Conservation (phyloP, 1,140 invertebrate genomes). For the Platorchestia sp. region DNA sequence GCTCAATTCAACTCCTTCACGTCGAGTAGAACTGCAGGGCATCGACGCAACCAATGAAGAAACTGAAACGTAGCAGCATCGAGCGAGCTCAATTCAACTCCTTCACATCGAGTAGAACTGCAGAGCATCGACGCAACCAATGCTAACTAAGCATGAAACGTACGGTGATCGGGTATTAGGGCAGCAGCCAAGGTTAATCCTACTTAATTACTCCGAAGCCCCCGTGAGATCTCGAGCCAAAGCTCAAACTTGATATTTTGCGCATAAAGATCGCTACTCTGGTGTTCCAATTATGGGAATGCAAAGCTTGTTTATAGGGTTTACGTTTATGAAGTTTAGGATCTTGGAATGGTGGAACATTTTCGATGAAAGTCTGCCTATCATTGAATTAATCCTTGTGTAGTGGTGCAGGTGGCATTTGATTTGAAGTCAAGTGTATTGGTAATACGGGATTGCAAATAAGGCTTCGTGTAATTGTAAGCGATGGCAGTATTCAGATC, state of each 20-base stretch:
- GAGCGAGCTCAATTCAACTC: too few relatives aligned
- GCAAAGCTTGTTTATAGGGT: not conserved
- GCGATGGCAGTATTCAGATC: too few relatives aligned
- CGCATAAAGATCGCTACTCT: not conserved
- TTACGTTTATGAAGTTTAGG: not conserved
- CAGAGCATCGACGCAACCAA: not conserved
- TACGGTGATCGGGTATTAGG: not conserved
- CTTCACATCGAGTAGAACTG: not conserved
- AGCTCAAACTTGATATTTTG: not conserved
- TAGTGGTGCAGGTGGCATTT: not conserved
- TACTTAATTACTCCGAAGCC: not conserved
- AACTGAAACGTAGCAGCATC: not conserved
- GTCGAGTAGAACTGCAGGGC: too few relatives aligned
- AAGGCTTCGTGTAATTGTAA: too few relatives aligned
- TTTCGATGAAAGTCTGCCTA: not conserved
- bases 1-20: too few relatives aligned
- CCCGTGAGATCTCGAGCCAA: not conserved
- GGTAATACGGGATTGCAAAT: too few relatives aligned
- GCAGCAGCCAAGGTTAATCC: not conserved
- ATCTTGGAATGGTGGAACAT: not conserved
- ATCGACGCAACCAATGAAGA: too few relatives aligned
- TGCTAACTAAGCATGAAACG: not conserved
- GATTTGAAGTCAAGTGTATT: not conserved
- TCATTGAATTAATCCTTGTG: not conserved
- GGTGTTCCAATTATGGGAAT: not conserved